These are phyloP conservation scores for Loris lydekkerianus DNA, from an alignment of 2,797 vertebrate species.

Conservation along the genomic window DNA sequence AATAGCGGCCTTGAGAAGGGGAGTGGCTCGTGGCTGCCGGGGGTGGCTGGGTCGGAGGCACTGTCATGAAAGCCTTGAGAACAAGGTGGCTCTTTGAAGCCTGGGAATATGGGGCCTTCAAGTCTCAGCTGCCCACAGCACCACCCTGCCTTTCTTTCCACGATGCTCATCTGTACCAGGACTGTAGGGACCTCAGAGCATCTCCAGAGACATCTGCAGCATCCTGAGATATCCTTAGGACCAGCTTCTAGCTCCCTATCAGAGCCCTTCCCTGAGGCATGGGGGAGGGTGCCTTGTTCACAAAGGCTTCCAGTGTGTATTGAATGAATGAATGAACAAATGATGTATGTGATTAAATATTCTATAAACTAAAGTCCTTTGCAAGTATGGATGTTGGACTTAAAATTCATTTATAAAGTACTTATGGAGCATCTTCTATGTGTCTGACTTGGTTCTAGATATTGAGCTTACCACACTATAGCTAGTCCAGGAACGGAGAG, in stretches of 20 bases:
- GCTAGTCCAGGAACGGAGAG: background rate
- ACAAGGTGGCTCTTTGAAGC: conserved; percentile 81
- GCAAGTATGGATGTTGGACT: background rate
- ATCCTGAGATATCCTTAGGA: background rate
- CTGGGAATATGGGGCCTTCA: conserved; percentile 58
- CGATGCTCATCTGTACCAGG: background rate
- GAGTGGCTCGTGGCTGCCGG: conserved; percentile 66
- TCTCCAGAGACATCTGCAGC: background rate
- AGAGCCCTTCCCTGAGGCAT: background rate
- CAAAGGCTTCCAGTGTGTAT: background rate
- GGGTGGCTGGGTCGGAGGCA: conserved; percentile 63
- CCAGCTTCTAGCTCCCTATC: background rate
- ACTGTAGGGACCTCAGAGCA: background rate
- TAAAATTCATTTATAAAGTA: background rate
- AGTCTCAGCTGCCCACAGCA: background rate
- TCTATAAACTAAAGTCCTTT: background rate
- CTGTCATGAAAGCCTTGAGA: conserved; percentile 42
- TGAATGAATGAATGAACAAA: conserved; percentile 19
- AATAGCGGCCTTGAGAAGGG: conserved; percentile 81
- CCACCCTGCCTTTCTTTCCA: background rate
- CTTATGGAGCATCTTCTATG: background rate
- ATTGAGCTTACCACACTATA: background rate
- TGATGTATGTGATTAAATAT: background rate
- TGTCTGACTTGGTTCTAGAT: background rate
- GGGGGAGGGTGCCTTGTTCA: background rate